These are phyloP conservation scores for Danaus chrysippus DNA, from an alignment of 2,888 invertebrate species.

Conservation along the genomic window DNA sequence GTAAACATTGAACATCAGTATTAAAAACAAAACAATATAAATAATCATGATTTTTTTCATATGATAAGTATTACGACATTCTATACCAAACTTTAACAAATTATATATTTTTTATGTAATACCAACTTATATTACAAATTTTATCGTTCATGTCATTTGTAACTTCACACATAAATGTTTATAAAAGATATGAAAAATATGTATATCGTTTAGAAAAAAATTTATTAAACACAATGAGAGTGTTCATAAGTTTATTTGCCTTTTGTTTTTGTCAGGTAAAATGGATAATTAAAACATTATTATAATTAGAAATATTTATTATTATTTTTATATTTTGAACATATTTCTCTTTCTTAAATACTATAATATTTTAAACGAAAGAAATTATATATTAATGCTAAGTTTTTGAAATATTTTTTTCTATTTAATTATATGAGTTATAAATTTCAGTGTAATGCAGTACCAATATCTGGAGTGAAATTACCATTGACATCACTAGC, in stretches of 20 bases:
- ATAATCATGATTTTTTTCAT: too few species aligned
- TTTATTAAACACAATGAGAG: not conserved
- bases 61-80: too few species aligned
- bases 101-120: conserved; percentile 18
- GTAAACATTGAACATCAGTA: too few species aligned
- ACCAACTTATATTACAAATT: conserved; percentile 16
- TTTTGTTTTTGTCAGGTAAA: conserved; percentile 5
- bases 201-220: not conserved
- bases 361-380: too few species aligned
- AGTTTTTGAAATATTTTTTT: too few species aligned
- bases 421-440: not conserved
- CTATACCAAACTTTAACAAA: too few species aligned
- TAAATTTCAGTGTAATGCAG: conserved; percentile 11
- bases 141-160: conserved; percentile 6
- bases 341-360: too few species aligned
- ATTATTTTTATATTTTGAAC: too few species aligned
- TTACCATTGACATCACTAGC: conserved; percentile 16
- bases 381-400: too few species aligned
- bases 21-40: too few species aligned
- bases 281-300: not conserved
- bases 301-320: too few species aligned
- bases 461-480: conserved; percentile 12
- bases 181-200: not conserved
- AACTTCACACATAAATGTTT: conserved; percentile 12
- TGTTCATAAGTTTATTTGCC: not conserved